phyloP scores from a whole-genome alignment of 1,140 invertebrate species.

The Sinella curviseta region DNA sequence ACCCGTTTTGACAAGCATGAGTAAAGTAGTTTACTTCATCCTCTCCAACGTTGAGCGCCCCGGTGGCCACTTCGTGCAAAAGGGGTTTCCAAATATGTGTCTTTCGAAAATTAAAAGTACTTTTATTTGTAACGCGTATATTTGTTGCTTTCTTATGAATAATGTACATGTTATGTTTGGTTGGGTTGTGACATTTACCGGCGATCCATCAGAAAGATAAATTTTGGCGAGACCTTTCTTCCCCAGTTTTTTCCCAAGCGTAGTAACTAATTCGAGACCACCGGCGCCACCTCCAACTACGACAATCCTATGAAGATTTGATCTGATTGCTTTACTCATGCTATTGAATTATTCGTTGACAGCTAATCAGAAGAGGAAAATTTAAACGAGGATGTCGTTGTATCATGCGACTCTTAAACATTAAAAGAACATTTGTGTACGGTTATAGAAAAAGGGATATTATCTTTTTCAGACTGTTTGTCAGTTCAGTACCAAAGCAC shows the following conservation, averaged over 20 bases:
- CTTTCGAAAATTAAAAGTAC: not conserved
- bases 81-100: constrained; percentile 35
- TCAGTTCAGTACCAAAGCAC: too few relatives aligned
- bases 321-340: too few relatives aligned
- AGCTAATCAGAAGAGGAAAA: too few relatives aligned
- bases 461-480: too few relatives aligned
- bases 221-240: constrained; percentile 2
- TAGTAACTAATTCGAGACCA: constrained; percentile 35
- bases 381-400: too few relatives aligned
- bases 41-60: constrained; percentile 18
- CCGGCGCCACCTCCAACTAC: constrained; percentile 43
- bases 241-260: constrained; percentile 28
- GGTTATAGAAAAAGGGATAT: too few relatives aligned
- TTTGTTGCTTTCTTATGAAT: too few relatives aligned
- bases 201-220: constrained; percentile 23
- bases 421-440: too few relatives aligned
- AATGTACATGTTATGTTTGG: constrained; percentile 12
- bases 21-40: constrained; percentile 33
- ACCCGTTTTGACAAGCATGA: constrained; percentile 21
- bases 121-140: too few relatives aligned
- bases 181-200: not conserved
- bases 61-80: constrained; percentile 32
- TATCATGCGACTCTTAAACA: too few relatives aligned
- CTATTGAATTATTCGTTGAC: too few relatives aligned
- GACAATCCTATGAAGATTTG: constrained; percentile 34